Evolutionary conservation across 2,113 vertebrate species (phyloP), one percentile per base, ranked within the genome.

Genomic region (Salvelinus fontinalis): DNA sequence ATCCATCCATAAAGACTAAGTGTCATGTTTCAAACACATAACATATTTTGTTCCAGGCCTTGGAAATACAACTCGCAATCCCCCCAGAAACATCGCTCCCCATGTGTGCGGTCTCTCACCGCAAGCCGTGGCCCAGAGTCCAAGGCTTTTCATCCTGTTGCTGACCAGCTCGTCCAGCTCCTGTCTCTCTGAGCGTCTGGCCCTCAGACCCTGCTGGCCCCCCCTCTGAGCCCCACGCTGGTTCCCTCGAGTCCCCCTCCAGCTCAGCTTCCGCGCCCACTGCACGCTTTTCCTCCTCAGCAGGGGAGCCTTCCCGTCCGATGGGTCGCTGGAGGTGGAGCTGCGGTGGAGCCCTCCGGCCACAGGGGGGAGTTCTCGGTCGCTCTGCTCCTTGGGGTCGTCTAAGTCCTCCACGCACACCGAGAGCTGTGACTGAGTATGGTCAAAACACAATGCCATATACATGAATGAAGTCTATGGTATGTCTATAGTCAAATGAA

Each of bases 141-240:
- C 96, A 81, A 99, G 89, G 68, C 97, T 96, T 86, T 96, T 97
- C 96, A 98, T 99, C 80, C 97, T 94, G 87, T 96, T 98, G 88
- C 96, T 96, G 84, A 96, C 97, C n/a, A 97, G 93, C 81, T 97
- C 96, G 7, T 96, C 95, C 24, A 99, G 94, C 89, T 98, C 97
- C 84, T 97, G 95, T 83, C 96, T 95, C 88, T 99, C 97, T 2
- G 96, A 97, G 74, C 96, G 95, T 24, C 93, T 92, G 87, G 94
- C 95, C 49, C 49, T 54, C 74, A 96, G 93, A 81, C 94, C 90
- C 86, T 95, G 96, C 90, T 96, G 95, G 59, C 85, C 94, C 79
- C 95, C 96, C 87, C 94, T 95, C 84, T 98, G 95, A 24, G 93
- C 88, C 67, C 84, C 81, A 82, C 87, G 94, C 18, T 89, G 93